These are phyloP conservation scores for Kradibia gibbosae DNA, from an alignment of 1,140 invertebrate species.

Conservation along the genomic window DNA sequence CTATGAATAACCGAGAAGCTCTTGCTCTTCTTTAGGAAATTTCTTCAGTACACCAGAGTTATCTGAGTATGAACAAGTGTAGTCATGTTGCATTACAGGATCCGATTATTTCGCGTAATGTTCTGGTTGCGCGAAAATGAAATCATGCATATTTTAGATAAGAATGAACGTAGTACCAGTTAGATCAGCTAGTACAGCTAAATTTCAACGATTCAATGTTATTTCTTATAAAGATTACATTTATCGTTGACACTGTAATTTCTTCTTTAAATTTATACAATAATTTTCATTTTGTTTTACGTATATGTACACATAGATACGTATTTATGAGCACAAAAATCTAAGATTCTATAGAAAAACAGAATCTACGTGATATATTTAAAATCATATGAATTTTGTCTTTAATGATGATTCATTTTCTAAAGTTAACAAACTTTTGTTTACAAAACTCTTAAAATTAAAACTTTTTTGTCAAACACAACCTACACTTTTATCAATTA, in stretches of 20 bases:
- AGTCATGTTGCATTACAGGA: conserved; percentile 8
- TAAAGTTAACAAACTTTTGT: no score
- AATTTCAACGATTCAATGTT: background rate
- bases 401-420: no score
- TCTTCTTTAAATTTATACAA: background rate
- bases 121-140: background rate
- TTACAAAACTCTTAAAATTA: no score
- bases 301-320: background rate
- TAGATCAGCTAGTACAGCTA: background rate
- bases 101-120: background rate
- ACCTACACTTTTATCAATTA: no score
- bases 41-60: background rate
- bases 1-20: background rate
- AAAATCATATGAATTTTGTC: background rate
- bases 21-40: background rate
- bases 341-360: background rate
- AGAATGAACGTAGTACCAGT: background rate
- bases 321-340: no score
- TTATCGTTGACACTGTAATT: background rate
- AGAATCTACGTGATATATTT: background rate
- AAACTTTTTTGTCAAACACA: no score
- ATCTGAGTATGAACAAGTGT: background rate
- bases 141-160: background rate
- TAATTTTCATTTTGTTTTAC: background rate
- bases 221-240: background rate